Evolutionary conservation across 2,888 invertebrate genomes (phyloP).

Genomic region (Nephrotoma flavescens): DNA sequence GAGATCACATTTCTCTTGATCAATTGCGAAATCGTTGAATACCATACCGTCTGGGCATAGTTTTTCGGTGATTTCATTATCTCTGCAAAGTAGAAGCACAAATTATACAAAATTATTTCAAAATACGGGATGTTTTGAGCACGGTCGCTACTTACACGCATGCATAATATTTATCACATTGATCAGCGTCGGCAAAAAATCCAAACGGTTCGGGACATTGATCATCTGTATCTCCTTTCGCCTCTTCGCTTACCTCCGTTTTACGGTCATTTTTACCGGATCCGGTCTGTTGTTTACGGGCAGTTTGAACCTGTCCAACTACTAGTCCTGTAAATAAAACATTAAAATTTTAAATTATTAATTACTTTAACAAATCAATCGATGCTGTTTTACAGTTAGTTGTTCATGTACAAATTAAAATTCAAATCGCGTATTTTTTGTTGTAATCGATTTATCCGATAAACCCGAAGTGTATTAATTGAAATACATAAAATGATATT

Average conservation of each 20-base stretch:
- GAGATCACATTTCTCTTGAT: slow-evolving; percentile 74
- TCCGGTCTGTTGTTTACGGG: slow-evolving; percentile 14
- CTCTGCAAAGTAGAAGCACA: slow-evolving; percentile 30
- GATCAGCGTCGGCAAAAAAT: slow-evolving; percentile 69
- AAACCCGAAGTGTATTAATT: no score
- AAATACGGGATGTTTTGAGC: neutral
- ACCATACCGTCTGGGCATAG: slow-evolving; percentile 81
- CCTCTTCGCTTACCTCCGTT: slow-evolving; percentile 14
- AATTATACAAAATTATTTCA: neutral
- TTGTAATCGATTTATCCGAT: neutral
- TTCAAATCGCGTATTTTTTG: neutral
- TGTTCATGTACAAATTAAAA: neutral
- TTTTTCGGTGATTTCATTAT: slow-evolving; percentile 58
- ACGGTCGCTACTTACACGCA: slow-evolving; percentile 39
- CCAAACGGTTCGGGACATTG: slow-evolving; percentile 70
- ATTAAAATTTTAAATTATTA: neutral
- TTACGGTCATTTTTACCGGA: slow-evolving; percentile 6
- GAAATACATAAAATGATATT: neutral
- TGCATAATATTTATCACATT: slow-evolving; percentile 79
- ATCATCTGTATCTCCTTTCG: slow-evolving; percentile 43
- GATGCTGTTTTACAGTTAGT: neutral
- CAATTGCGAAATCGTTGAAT: slow-evolving; percentile 70
- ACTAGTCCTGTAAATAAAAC: slow-evolving; percentile 19
- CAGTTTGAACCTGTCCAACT: slow-evolving; percentile 23
- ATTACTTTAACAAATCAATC: neutral